These are phyloP conservation scores for Amphimedon queenslandica DNA, from an alignment of 37 sponge, comb jelly and placozoan species.

Conservation along the genomic window DNA sequence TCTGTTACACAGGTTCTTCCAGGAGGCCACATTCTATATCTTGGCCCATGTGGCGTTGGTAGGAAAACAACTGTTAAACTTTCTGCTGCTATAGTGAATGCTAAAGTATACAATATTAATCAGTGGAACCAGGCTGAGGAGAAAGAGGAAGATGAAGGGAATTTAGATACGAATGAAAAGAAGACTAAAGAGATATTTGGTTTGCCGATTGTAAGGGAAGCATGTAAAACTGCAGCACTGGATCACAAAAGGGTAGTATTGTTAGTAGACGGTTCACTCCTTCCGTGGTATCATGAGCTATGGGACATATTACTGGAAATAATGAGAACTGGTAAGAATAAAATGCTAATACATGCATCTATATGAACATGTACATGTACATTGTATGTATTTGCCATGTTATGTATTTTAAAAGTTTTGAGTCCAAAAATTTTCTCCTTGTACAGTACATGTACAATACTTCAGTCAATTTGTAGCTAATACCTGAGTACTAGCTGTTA, in stretches of 20 bases:
- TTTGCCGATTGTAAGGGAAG: constrained; percentile 15
- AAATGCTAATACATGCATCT: too few relatives aligned
- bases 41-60: constrained; percentile 53
- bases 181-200: too few relatives aligned
- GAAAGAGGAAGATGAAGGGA: neutral
- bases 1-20: constrained; percentile 18
- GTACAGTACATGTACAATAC: neutral
- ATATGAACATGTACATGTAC: too few relatives aligned
- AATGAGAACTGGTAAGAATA: constrained; percentile 60
- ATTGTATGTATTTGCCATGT: too few relatives aligned
- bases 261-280: constrained; percentile 14
- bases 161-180: neutral
- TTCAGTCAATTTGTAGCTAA: neutral
- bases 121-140: neutral
- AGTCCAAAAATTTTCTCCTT: too few relatives aligned
- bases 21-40: constrained; percentile 49
- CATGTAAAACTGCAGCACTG: constrained; percentile 47
- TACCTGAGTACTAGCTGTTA: too few relatives aligned
- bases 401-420: too few relatives aligned
- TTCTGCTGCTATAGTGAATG: constrained; percentile 41
- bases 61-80: constrained; percentile 46
- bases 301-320: constrained; percentile 47
- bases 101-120: constrained; percentile 18
- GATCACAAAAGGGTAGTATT: constrained; percentile 31
- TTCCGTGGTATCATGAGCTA: neutral